Conservation (phyloP, 2,113 vertebrate genomes). For the Aspidoscelis tigris region DNA sequence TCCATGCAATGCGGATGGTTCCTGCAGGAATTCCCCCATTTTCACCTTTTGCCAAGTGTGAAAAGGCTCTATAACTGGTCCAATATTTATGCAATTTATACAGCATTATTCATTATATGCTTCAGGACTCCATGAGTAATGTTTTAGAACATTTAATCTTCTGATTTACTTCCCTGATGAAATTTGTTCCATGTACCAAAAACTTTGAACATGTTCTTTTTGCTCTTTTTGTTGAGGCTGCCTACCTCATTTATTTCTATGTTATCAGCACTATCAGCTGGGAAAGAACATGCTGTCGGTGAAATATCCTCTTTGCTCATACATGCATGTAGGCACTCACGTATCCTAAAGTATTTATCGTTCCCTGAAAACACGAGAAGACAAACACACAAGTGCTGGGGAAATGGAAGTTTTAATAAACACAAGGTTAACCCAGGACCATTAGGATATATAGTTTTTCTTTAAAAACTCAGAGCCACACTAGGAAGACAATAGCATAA, state of each 20-base stretch:
- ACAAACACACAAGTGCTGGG: slow-evolving; percentile 30
- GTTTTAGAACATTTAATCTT: not conserved
- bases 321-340: not conserved
- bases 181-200: not conserved
- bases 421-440: slow-evolving; percentile 62
- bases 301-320: not conserved
- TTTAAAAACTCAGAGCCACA: slow-evolving; percentile 46
- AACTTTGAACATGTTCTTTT: not conserved
- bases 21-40: too few relatives aligned
- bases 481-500: slow-evolving; percentile 64
- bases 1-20: too few relatives aligned
- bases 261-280: not conserved
- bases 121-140: not conserved
- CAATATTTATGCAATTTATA: not conserved
- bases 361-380: slow-evolving; percentile 28
- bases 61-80: not conserved
- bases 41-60: too few relatives aligned
- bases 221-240: slow-evolving; percentile 6
- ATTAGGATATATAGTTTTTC: slow-evolving; percentile 64
- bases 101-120: not conserved
- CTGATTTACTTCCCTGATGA: not conserved
- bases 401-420: slow-evolving; percentile 61
- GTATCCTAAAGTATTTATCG: slow-evolving; percentile 35
- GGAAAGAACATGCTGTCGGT: not conserved
- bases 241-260: slow-evolving; percentile 7